Percentiles rank a stretch among this genome's conserved stretches.
Evolutionary conservation across 2,888 invertebrate species (phyloP).

Genomic region (Hirtodrosophila alboralis): DNA sequence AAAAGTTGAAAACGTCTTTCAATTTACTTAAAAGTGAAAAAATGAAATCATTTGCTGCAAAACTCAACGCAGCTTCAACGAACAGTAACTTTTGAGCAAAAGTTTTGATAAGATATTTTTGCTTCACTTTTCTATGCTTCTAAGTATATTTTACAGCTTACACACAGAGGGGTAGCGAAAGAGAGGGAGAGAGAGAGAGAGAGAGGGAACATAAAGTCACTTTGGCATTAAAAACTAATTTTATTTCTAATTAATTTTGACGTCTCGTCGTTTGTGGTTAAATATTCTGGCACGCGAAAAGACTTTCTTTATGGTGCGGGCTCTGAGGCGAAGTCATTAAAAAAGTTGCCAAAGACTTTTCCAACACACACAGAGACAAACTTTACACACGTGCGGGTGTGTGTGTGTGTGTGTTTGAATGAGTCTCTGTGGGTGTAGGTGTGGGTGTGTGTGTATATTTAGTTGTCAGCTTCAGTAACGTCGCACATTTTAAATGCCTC

Average conservation of each 20-base stretch:
- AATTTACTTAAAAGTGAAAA: no score
- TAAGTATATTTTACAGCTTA: slow-evolving; percentile 59
- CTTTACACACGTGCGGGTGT: slow-evolving; percentile 36
- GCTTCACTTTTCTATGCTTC: slow-evolving; percentile 43
- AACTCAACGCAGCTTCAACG: slow-evolving; percentile 36
- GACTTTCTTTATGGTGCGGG: slow-evolving; percentile 50
- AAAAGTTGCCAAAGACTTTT: slow-evolving; percentile 74
- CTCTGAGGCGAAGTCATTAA: slow-evolving; percentile 68
- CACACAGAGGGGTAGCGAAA: slow-evolving; percentile 2
- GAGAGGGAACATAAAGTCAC: slow-evolving; percentile 23
- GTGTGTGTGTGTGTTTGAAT: slow-evolving; percentile 1
- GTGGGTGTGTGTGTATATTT: slow-evolving; percentile 50
- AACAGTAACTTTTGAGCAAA: slow-evolving; percentile 57
- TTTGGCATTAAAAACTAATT: slow-evolving; percentile 77
- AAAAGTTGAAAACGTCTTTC: background rate
- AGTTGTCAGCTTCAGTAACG: slow-evolving; percentile 73
- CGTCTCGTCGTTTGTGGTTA: slow-evolving; percentile 79
- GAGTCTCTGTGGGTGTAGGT: slow-evolving; percentile 1
- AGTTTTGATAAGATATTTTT: slow-evolving; percentile 59
- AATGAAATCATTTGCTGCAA: slow-evolving; percentile 70
- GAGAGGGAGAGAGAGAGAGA: no score
- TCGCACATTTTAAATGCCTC: slow-evolving; percentile 76
- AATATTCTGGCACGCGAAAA: slow-evolving; percentile 75
- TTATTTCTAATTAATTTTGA: slow-evolving; percentile 79
- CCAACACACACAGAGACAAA: slow-evolving; percentile 27